Base-by-base conservation (phyloP, 1,140 invertebrate genomes). In the Diachasma alloeum region DNA sequence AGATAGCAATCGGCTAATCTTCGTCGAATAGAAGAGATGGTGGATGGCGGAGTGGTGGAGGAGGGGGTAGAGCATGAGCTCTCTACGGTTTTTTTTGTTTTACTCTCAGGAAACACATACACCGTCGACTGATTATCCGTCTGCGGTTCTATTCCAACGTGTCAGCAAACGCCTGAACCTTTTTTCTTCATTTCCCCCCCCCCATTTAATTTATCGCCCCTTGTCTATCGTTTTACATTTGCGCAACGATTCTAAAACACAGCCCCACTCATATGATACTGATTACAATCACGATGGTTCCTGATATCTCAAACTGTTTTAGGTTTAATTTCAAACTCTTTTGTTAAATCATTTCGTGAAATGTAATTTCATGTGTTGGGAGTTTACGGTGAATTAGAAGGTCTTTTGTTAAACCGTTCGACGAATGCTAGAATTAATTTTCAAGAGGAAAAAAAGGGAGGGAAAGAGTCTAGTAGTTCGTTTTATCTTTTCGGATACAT, bases 1-100 rank as follows among this genome's bases (percentile, higher is more conserved):
- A 77, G 82, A 83, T 83, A 83, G 73, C 74, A 78, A 83, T 83
- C 83, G 78, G 78, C 79, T 83, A 83, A 83, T 83, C 83, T 83
- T 76, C 73, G 22, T 44, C 67, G 31, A 39, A 68, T 68, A 37
- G 36, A 68, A 68, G 26, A 26, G 22, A 66, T 66, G 31, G 31
- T 53, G 48, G 48, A 53, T 53, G 48, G 17, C 4, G 48, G 4
- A 53, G 48, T 53, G 59, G 15, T 53, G 24, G 59, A 63, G 24
- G 22, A 63, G 59, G 19, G 59, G 22, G n/a, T 53, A 53, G n/a
- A 53, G 59, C 59, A 63, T 26, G 59, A 63, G 59, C 26, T 66
- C 53, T 48, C 56, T 76, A 77, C 53, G 53, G 76, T 83, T 74
- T 82, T 67, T 78, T 15, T 31, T 63, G 4, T 26, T 63, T 24